Evolutionary conservation across 2,888 invertebrate species (phyloP).

Genomic region (Heliconius cydno): DNA sequence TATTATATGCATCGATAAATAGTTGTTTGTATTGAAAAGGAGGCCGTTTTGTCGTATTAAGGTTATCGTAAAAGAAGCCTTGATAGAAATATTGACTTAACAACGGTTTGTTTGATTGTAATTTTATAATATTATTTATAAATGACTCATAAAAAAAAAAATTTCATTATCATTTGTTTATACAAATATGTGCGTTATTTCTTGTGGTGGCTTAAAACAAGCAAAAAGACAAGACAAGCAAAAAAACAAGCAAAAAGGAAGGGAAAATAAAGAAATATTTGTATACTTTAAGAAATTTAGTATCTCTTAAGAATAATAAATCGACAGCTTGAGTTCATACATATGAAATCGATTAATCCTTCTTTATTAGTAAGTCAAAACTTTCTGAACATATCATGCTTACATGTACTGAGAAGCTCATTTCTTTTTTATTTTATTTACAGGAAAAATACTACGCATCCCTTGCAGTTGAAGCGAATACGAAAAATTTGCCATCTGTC

Average conservation of each 20-base stretch:
- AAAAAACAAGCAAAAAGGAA: too few species aligned
- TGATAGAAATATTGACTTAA: slow-evolving; percentile 26
- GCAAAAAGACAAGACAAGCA: too few species aligned
- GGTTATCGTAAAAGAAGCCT: slow-evolving; percentile 43
- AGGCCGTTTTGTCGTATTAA: slow-evolving; percentile 18
- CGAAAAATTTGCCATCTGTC: slow-evolving; percentile 85
- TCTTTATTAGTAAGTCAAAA: too few species aligned
- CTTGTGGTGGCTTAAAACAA: too few species aligned
- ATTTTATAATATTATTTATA: slow-evolving; percentile 6
- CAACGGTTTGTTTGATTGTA: neutral
- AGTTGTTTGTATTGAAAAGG: slow-evolving; percentile 8
- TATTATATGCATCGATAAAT: neutral
- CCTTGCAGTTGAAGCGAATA: slow-evolving; percentile 85
- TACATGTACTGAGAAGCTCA: too few species aligned
- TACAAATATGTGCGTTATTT: too few species aligned
- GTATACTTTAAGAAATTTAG: too few species aligned
- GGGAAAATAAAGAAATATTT: too few species aligned
- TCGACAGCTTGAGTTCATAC: too few species aligned
- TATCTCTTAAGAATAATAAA: too few species aligned
- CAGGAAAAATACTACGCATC: slow-evolving; percentile 89
- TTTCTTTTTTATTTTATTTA: neutral
- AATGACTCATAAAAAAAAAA: neutral
- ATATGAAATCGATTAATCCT: too few species aligned
- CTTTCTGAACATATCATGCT: too few species aligned
- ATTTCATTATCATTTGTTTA: neutral